Conservation (phyloP, 2,797 vertebrate species). For the Tenualosa ilisha region DNA sequence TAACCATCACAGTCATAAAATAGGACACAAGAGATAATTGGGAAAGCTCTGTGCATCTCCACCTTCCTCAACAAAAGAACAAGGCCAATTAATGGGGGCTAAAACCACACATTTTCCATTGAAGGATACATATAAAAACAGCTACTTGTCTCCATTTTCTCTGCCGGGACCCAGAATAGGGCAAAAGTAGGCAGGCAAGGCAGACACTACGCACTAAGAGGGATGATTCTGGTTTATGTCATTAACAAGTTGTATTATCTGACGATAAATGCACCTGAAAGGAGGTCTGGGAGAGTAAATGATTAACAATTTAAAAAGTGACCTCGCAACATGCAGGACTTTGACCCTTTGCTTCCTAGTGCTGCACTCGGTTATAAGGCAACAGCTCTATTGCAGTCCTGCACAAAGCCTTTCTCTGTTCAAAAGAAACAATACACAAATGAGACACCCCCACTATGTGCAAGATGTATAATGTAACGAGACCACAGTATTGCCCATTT, state of each 20-base stretch:
- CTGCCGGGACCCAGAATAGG: neutral
- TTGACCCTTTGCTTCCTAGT: slow-evolving; percentile 51
- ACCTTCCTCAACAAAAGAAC: neutral
- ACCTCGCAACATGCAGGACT: slow-evolving; percentile 58
- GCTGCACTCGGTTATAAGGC: neutral
- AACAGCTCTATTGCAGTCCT: neutral
- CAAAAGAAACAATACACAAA: slow-evolving; percentile 8
- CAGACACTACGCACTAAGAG: neutral
- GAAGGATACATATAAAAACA: neutral
- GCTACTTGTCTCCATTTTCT: neutral
- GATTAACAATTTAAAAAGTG: slow-evolving; percentile 67
- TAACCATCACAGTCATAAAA: neutral
- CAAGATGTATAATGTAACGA: neutral
- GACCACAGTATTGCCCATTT: neutral
- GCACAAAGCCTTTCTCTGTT: slow-evolving; percentile 13
- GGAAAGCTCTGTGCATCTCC: neutral
- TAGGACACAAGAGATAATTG: neutral
- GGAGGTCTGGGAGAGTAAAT: slow-evolving; percentile 58
- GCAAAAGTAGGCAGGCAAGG: neutral
- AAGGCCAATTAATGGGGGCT: neutral
- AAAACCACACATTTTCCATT: neutral
- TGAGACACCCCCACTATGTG: neutral
- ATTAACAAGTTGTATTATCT: neutral
- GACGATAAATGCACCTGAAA: slow-evolving; percentile 1
- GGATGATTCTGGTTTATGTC: neutral